Evolutionary conservation across 2,113 vertebrate genomes (phyloP), one percentile per base, ranked within the genome.

Genomic region (Festucalex cinctus): DNA sequence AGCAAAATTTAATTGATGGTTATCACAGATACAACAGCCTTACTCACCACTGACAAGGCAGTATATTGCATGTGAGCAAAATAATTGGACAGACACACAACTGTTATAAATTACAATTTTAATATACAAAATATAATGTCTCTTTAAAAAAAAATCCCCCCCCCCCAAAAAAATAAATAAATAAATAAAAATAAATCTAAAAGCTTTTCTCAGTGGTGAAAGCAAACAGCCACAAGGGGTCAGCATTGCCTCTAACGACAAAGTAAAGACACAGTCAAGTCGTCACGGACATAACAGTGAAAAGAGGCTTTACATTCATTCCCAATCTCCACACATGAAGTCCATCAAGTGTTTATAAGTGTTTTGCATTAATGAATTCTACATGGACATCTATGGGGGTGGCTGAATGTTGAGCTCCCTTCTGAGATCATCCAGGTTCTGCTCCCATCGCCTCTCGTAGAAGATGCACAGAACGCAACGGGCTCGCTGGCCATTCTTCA

Each of bases 361-460:
- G 28, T 32, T 32, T 32, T 19, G 4, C 14, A 16, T 26, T 56
- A 16, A 5, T 7, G 24, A 56, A 28, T 56, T 24, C 22, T 28
- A 13, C 4, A 22, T 24, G 22, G 7, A 22, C 22, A 54, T 24
- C 12, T 54, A 54, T 8, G 91, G 95, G 0, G 93, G 94, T 0
- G 91, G 89, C 8, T 93, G 86, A 63, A 99, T 97, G 76, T 93
- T 92, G 0, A 99, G 92, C 83, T 98, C 95, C 20, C 87, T 83
- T 68, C 93, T 78, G 44, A 98, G 91, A 6, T 94, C 92, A 7
- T 85, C 75, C 22, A 99, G 80, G 1, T 82, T 87, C 88, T 98
- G 96, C 49, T 95, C 95, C 97, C 96, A 99, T 61, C 95, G 93
- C 17, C 73, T 90, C 84, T 99, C 97, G 0, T 95, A 99, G 89